A percentile compares a stretch with the other conserved stretches of the same genome.
Evolutionary conservation across 2,888 invertebrate species (phyloP).

Genomic region (Tinea pellionella): DNA sequence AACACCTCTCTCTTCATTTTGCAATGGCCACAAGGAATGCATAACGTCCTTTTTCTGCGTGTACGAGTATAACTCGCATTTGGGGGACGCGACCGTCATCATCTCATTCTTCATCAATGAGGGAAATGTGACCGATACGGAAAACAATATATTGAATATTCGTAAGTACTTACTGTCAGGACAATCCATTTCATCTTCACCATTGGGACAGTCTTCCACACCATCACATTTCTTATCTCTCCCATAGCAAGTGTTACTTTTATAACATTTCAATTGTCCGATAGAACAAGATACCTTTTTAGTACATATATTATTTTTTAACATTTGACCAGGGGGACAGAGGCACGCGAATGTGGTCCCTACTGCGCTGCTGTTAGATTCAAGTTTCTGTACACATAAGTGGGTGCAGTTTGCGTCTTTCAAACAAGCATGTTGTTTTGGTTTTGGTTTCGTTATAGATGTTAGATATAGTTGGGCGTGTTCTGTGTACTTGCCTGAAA

Average conservation of each 20-base stretch:
- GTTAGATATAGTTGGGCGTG: constrained; percentile 42
- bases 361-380: not conserved
- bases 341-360: constrained; percentile 43
- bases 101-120: too few relatives aligned
- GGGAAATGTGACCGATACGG: too few relatives aligned
- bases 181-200: constrained; percentile 70
- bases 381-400: constrained; percentile 71
- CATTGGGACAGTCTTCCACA: constrained; percentile 54
- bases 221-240: constrained; percentile 57
- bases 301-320: constrained; percentile 68
- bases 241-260: constrained; percentile 53
- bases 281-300: constrained; percentile 59
- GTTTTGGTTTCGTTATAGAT: constrained; percentile 27
- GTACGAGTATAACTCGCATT: too few relatives aligned
- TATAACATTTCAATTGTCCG: constrained; percentile 51
- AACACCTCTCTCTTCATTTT: too few relatives aligned
- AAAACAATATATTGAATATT: too few relatives aligned
- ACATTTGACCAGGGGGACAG: constrained; percentile 76
- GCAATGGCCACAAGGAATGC: too few relatives aligned
- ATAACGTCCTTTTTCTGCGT: too few relatives aligned
- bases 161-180: not conserved
- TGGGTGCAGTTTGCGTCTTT: constrained; percentile 75
- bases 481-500: constrained; percentile 62
- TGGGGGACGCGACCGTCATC: too few relatives aligned
- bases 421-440: constrained; percentile 67